Percentiles rank a stretch among this genome's conserved stretches.
phyloP scores from a whole-genome alignment of 2,888 invertebrate genomes.

The Anodontia alba region DNA sequence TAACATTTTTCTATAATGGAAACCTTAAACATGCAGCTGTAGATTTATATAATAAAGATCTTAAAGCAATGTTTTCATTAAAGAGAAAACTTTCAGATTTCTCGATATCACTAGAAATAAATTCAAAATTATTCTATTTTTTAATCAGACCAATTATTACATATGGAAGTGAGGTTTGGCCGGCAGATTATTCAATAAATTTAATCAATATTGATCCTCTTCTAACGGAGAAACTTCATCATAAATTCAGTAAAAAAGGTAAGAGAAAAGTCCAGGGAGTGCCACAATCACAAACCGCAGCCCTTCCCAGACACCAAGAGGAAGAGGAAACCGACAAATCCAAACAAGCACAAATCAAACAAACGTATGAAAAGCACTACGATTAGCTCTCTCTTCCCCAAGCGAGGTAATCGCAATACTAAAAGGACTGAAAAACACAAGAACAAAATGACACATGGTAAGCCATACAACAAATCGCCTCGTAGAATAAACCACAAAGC shows the following conservation, averaged over 20 bases:
- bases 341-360: no score
- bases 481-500: no score
- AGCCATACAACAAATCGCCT: no score
- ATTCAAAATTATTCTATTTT: slow-evolving; percentile 5
- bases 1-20: slow-evolving; percentile 4
- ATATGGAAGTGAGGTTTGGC: slow-evolving; percentile 10
- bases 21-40: slow-evolving; percentile 6
- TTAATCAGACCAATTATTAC: slow-evolving; percentile 1
- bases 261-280: no score
- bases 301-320: not conserved
- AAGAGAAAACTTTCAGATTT: not conserved
- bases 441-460: no score
- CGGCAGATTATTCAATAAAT: not conserved
- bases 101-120: not conserved
- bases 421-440: no score
- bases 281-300: no score
- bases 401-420: no score
- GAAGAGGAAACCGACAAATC: no score
- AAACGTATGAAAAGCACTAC: no score
- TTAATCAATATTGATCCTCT: slow-evolving; percentile 4
- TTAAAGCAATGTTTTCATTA: not conserved
- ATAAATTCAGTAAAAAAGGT: not conserved
- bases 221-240: not conserved
- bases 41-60: not conserved
- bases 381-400: no score